Conservation (phyloP, 1,140 invertebrate species). For the Brachystomella parvula region DNA sequence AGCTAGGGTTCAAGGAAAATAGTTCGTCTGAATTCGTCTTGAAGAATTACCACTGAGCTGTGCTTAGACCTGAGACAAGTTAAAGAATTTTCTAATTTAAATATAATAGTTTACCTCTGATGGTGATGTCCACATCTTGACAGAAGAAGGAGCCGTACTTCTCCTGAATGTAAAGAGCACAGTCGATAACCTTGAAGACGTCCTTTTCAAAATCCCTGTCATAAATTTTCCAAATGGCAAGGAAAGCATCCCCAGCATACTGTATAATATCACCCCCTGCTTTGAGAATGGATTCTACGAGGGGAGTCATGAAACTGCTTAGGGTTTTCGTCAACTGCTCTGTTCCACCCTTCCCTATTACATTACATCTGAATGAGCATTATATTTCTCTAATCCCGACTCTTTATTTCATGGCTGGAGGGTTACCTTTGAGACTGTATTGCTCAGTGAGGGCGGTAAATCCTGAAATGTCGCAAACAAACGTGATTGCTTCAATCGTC, state of each 20-base stretch:
- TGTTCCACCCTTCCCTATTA: slow-evolving; percentile 32
- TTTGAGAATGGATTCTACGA: slow-evolving; percentile 30
- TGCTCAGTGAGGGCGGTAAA: slow-evolving; percentile 32
- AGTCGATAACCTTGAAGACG: slow-evolving; percentile 30
- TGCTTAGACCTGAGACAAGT: background rate
- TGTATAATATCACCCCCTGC: slow-evolving; percentile 35
- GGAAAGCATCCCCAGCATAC: slow-evolving; percentile 37
- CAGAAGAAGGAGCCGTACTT: slow-evolving; percentile 28
- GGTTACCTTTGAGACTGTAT: slow-evolving; percentile 26
- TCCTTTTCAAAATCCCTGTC: background rate
- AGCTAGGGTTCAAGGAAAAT: too few relatives aligned
- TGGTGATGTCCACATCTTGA: slow-evolving; percentile 29
- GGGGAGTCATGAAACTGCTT: slow-evolving; percentile 28
- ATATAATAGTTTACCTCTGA: slow-evolving; percentile 19
- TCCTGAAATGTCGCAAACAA: slow-evolving; percentile 33
- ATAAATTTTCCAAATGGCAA: slow-evolving; percentile 29
- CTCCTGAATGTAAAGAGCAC: slow-evolving; percentile 36
- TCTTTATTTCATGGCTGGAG: too few relatives aligned
- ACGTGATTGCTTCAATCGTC: slow-evolving; percentile 16
- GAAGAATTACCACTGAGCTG: background rate
- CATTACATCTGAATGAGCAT: too few relatives aligned
- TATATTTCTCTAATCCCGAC: too few relatives aligned
- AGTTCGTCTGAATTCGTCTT: too few relatives aligned
- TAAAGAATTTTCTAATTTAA: background rate
- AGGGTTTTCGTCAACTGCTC: slow-evolving; percentile 36